Conservation (phyloP, 2,888 invertebrate species). For the Caenorhabditis sp. region DNA sequence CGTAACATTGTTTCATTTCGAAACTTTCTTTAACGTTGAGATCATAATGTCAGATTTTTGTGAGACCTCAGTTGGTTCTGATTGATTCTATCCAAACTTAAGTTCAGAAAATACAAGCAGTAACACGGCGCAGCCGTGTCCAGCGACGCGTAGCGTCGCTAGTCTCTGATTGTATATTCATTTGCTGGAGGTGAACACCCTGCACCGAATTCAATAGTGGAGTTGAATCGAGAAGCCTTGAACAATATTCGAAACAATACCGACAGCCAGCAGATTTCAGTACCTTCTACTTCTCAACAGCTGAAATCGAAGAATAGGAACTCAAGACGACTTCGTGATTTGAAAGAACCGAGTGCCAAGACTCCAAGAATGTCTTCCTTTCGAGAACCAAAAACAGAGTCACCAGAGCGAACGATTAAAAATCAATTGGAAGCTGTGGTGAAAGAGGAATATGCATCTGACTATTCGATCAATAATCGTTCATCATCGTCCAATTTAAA, state of each 20-base stretch:
- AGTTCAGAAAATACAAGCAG: too few species aligned
- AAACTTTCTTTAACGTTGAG: too few species aligned
- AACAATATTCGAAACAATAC: neutral
- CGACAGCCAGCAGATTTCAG: neutral
- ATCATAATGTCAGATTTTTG: too few species aligned
- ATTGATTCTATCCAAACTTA: too few species aligned
- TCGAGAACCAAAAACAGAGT: neutral
- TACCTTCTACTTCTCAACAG: neutral
- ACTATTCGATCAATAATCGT: constrained; percentile 32
- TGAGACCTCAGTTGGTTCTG: too few species aligned
- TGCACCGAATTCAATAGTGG: neutral
- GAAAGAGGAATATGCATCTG: neutral
- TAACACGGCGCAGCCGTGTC: too few species aligned
- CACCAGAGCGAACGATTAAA: neutral
- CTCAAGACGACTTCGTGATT: neutral
- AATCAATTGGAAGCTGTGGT: neutral
- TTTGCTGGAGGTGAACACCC: constrained; percentile 4
- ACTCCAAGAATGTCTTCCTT: neutral
- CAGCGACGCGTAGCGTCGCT: too few species aligned
- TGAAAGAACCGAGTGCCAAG: neutral
- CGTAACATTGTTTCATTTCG: too few species aligned
- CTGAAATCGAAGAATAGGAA: neutral
- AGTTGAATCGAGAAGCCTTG: neutral
- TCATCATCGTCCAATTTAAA: constrained; percentile 12
- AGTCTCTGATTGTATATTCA: constrained; percentile 14